Evolutionary conservation across 2,888 invertebrate genomes (phyloP), one percentile per base, ranked within the genome.

Genomic region (Rhingia rostrata): DNA sequence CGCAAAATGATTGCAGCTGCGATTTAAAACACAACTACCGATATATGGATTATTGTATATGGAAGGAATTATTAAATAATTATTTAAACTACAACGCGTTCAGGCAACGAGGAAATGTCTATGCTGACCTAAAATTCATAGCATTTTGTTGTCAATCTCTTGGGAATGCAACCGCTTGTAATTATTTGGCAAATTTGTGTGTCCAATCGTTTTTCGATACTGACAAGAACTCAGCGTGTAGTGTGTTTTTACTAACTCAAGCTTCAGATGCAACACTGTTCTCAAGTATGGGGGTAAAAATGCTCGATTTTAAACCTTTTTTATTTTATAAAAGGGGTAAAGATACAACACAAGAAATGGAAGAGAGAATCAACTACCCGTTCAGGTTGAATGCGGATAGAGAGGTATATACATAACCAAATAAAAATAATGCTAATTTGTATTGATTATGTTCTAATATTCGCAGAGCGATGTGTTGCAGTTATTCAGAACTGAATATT

Each of bases 181-280:
- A 95, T 90, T 92, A 93, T 79, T 90, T 96, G 77, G 94, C 94
- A 1, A 95, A 95, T 90, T 92, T 95, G 90, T 95, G 95, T 88
- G 92, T 93, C 0, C 89, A 95, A 70, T 93, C 93, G 6, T 90
- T 94, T 75, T 94, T 92, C 87, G 91, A 92, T 12, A 92, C 93
- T 86, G 92, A 92, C 12, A 91, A 92, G 77, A 90, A 92, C 73
- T 92, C 92, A 4, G 93, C 93, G 0, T 93, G 93, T 82, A 90
- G 89, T 41, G 83, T 90, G 12, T 91, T 92, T 79, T 80, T 90
- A 69, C 87, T 90, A 4, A 88, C 89, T 37, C 92, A 92, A 82
- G 89, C 91, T 58, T 89, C 90, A 1, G 91, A 91, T 87, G 87
- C 88, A 56, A 87, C 88, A 43, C 87, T 90, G 69, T 91, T 90